Evolutionary conservation across 30 jellyfish, hydroid and myxozoan genomes (phyloP).

Genomic region (Aurelia coerulea): DNA sequence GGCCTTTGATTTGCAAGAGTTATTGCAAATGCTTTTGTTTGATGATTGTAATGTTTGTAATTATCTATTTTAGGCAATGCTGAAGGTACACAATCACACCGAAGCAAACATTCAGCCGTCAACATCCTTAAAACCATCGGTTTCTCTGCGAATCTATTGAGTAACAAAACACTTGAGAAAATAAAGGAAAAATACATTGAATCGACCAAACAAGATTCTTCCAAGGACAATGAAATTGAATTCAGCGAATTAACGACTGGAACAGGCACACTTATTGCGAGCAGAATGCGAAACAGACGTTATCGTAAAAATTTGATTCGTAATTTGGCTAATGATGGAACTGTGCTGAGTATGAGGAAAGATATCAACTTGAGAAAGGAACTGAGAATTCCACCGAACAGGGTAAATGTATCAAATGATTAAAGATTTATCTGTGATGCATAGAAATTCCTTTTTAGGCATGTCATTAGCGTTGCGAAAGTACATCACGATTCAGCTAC

Average conservation of each 20-base stretch:
- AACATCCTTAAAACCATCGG: slow-evolving; percentile 78
- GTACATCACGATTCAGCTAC: too few relatives aligned
- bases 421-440: too few relatives aligned
- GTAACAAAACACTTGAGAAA: slow-evolving; percentile 45
- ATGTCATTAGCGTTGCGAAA: too few relatives aligned
- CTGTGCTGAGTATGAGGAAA: slow-evolving; percentile 79
- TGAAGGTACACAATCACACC: slow-evolving; percentile 36
- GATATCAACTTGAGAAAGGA: slow-evolving; percentile 83
- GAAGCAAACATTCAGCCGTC: slow-evolving; percentile 73
- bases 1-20: too few relatives aligned
- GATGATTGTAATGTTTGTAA: too few relatives aligned
- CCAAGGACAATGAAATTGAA: slow-evolving; percentile 28
- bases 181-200: slow-evolving; percentile 49
- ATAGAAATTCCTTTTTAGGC: too few relatives aligned
- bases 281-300: slow-evolving; percentile 47
- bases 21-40: too few relatives aligned
- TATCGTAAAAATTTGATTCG: slow-evolving; percentile 55
- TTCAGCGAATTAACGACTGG: slow-evolving; percentile 59
- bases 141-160: slow-evolving; percentile 77
- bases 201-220: slow-evolving; percentile 6
- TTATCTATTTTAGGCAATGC: slow-evolving; percentile 1
- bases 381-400: slow-evolving; percentile 77
- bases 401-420: slow-evolving; percentile 39
- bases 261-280: slow-evolving; percentile 82
- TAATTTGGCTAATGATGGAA: slow-evolving; percentile 21